Base-by-base conservation (phyloP, 1,140 invertebrate species). In the Saccostrea cuccullata region DNA sequence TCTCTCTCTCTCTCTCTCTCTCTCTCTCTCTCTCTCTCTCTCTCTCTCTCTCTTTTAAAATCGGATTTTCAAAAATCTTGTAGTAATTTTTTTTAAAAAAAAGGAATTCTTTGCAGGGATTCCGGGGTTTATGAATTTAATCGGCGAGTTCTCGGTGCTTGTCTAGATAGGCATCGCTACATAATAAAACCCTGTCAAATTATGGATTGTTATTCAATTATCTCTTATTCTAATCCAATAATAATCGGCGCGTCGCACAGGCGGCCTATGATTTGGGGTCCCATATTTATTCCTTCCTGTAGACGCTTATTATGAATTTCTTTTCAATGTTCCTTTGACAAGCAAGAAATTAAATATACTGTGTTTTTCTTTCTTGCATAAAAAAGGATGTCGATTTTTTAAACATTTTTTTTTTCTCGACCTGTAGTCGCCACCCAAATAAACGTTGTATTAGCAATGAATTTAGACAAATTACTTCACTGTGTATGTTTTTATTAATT, bases 1-100 rank as follows among this genome's bases (percentile, higher is more conserved):
- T 73, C 70, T 73, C 70, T 77, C 70, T 77, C 70, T 73, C 70
- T 73, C 70, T 73, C 70, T 77, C 26, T 77, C 70, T 77, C 70
- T 77, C 70, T 77, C 70, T 77, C 70, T 77, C 70, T 77, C 70
- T 77, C 70, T 77, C 70, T 77, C 70, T 77, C 26, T 77, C 6
- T 12, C 17, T 64, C 15, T 20, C 6, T 2, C 3, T 64, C 1
- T 64, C n/a, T 20, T 17, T 1, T 64, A 17, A 64, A 3, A n/a
- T 64, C n/a, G 13, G 13, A 20, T 64, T 64, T 64, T 20, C 17
- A 6, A 20, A 4, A 15, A 60, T 60, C 58, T 6, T 64, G 0
- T 20, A 20, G 17, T 64, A 6, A 64, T 4, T 20, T 2, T 6
- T 20, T 20, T 20, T 2, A n/a, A 17, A 64, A 6, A 64, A 17